phyloP scores from a whole-genome alignment of 1,140 invertebrate species.

The Semibalanus balanoides region DNA sequence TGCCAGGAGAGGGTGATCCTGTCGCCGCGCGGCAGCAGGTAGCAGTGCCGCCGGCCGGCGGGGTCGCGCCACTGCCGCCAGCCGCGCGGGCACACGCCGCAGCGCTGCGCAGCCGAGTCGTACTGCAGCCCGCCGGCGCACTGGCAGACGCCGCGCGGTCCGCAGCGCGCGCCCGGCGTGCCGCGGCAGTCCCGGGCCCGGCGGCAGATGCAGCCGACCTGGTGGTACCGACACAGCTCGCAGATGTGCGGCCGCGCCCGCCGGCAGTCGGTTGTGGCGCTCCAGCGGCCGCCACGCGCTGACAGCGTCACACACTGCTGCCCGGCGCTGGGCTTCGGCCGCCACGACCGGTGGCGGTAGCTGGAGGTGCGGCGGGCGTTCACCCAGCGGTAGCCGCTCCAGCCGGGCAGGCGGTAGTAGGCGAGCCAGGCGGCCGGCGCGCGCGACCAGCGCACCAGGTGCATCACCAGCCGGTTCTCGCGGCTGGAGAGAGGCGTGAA shows the following conservation, averaged over 20 bases:
- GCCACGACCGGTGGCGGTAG: too few relatives aligned
- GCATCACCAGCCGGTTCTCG: not conserved
- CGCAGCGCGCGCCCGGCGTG: not conserved
- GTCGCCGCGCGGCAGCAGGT: not conserved
- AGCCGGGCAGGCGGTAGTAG: too few relatives aligned
- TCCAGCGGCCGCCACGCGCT: not conserved
- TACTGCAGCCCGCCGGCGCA: not conserved
- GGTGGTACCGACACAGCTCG: not conserved
- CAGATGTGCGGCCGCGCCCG: not conserved
- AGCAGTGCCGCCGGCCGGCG: not conserved
- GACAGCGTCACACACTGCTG: not conserved
- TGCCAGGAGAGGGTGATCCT: not conserved
- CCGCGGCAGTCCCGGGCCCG: not conserved
- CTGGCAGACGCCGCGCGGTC: not conserved
- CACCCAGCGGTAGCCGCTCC: not conserved
- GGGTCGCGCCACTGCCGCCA: not conserved
- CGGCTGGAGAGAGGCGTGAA: not conserved
- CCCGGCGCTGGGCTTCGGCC: too few relatives aligned
- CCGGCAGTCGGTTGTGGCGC: not conserved
- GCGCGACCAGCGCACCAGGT: not conserved
- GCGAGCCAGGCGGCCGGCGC: not conserved
- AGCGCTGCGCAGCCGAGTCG: not conserved
- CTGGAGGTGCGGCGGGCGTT: not conserved
- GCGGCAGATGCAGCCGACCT: not conserved
- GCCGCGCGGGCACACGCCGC: not conserved